Base-by-base conservation (phyloP, 2,888 invertebrate genomes). In the Lissonota sp. region DNA sequence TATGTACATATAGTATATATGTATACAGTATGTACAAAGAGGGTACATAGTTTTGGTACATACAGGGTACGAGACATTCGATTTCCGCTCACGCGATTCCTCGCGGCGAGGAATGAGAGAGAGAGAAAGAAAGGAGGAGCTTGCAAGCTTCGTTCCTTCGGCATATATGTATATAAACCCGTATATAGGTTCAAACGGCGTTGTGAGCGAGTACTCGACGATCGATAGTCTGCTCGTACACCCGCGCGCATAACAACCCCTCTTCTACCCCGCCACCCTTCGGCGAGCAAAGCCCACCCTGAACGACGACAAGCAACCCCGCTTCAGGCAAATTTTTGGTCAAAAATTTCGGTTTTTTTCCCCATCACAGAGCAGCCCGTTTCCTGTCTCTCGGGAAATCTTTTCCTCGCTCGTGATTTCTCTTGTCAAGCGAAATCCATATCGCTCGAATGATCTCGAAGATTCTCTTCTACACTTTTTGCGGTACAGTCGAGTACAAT, bases 201-300 rank as follows among this genome's bases (percentile, higher is more conserved):
- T 53, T 63, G 55, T 69, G 55, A 60, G 62, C 26, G 62, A 63
- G n/a, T 58, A 46, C 55, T 46, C 55, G 55, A 76, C 62, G 69
- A 76, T 76, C 76, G 76, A 76, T 76, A 76, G 76, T 76, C 76
- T 42, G 60, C 60, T 77, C 70, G 76, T 75, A 42, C 66, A 66
- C 60, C 66, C 67, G 67, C 55, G 70, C 76, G 64, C 70, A 70
- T 77, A 77, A 77, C 76, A 70, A 70, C 63, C 76, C 70, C 46
- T 63, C 55, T 42, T 49, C 64, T 26, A 6, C 69, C 37, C 39
- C 44, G 0, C 57, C 55, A 10, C 49, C 49, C 49, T 10, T 7
- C 63, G 26, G 8, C 63, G 1, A n/a, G 7, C 6, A 37, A 8
- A 57, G 70, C 42, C 26, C 70, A 40, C 57, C 64, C 62, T 26